phyloP scores from a whole-genome alignment of 2,888 invertebrate genomes.

The Ellobium chinense region DNA sequence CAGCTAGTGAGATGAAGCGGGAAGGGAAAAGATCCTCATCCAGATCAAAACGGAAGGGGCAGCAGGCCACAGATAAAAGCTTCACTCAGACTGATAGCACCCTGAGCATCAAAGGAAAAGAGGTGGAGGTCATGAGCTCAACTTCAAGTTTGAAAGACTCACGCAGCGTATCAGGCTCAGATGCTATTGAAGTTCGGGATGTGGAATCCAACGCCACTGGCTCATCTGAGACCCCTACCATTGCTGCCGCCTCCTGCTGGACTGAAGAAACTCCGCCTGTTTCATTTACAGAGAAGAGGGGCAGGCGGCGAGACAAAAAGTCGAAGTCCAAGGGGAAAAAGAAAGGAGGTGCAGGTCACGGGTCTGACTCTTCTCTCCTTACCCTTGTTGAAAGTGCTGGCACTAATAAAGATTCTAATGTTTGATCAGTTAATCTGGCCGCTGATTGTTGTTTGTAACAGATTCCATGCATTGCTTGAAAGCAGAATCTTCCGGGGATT shows the following conservation, averaged over 20 bases:
- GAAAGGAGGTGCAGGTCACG: neutral
- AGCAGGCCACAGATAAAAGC: neutral
- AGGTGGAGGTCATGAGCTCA: neutral
- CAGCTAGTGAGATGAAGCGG: neutral
- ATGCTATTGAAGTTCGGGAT: constrained; percentile 1
- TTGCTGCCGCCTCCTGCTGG: constrained; percentile 13
- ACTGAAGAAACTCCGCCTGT: constrained; percentile 16
- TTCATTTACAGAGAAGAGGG: neutral
- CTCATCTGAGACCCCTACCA: neutral
- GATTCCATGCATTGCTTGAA: no score
- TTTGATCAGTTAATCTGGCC: no score
- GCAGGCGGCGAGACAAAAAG: neutral
- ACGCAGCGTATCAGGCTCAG: neutral
- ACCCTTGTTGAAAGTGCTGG: constrained; percentile 22
- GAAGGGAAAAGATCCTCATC: neutral
- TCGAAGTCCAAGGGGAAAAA: neutral
- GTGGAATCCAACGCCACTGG: neutral
- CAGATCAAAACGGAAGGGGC: neutral
- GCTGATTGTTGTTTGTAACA: no score
- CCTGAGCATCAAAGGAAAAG: neutral
- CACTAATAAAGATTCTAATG: neutral
- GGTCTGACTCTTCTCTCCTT: constrained; percentile 23
- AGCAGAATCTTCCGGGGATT: no score
- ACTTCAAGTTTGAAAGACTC: neutral
- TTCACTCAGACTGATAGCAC: no score